Evolutionary conservation across 2,113 vertebrate species (phyloP).

Genomic region (Vanacampus margaritifer): DNA sequence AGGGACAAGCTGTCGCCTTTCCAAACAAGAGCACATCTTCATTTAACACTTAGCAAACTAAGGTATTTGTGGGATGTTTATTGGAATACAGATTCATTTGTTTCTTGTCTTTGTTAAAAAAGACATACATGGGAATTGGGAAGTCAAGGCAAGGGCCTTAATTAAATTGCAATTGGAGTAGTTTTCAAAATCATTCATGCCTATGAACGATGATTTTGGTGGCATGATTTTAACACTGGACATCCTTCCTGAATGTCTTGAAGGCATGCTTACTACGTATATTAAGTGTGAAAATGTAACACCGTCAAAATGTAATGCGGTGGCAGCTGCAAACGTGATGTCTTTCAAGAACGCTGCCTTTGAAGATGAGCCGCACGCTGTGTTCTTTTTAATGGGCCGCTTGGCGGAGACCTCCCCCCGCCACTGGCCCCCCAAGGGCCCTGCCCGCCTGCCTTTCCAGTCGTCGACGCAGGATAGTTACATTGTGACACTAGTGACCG

Average conservation of each 20-base stretch:
- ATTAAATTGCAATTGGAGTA: too few relatives aligned
- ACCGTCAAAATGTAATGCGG: neutral
- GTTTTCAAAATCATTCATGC: too few relatives aligned
- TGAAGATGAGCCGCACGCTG: conserved; percentile 52
- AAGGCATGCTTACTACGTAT: neutral
- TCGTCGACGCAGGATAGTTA: neutral
- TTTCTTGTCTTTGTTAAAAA: too few relatives aligned
- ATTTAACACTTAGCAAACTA: neutral
- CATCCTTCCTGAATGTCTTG: neutral
- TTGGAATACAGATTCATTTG: too few relatives aligned
- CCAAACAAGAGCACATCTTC: neutral
- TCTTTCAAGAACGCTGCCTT: conserved; percentile 45
- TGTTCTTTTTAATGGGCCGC: conserved; percentile 46
- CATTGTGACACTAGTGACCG: neutral
- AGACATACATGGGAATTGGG: too few relatives aligned
- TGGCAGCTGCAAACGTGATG: conserved; percentile 25
- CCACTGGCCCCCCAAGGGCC: too few relatives aligned
- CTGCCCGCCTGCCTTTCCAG: neutral
- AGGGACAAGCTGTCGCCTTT: neutral
- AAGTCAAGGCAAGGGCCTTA: too few relatives aligned
- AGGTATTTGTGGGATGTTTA: too few relatives aligned
- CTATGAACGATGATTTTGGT: neutral
- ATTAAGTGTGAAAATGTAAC: conserved; percentile 5
- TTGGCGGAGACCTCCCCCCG: conserved; percentile 14
- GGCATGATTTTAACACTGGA: neutral